Conservation (phyloP, 2,888 invertebrate genomes). For the Lithophane ornitopus region DNA sequence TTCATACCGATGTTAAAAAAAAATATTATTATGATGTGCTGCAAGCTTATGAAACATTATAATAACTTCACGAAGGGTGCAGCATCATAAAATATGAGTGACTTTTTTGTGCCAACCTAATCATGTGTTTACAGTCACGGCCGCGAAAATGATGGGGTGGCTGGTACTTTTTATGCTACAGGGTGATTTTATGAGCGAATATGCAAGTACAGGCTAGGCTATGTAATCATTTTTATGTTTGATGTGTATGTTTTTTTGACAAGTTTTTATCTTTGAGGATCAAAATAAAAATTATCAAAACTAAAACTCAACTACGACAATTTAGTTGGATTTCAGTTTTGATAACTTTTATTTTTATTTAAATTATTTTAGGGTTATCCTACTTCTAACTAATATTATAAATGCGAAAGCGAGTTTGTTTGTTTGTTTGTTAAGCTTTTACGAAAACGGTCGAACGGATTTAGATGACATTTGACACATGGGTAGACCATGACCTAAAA, state of each 20-base stretch:
- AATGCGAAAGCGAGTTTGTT: too few relatives aligned
- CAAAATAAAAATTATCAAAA: too few relatives aligned
- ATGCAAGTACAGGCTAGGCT: background rate
- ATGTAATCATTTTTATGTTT: background rate
- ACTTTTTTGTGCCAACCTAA: slow-evolving; percentile 49
- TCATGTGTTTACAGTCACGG: slow-evolving; percentile 58
- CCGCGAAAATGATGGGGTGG: slow-evolving; percentile 42
- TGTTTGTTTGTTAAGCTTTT: too few relatives aligned
- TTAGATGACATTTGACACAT: too few relatives aligned
- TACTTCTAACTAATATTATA: too few relatives aligned
- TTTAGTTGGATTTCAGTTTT: too few relatives aligned
- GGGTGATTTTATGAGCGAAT: slow-evolving; percentile 21
- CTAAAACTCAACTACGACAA: too few relatives aligned
- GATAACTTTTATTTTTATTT: too few relatives aligned
- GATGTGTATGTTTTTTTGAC: background rate
- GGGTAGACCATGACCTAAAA: too few relatives aligned
- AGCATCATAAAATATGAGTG: slow-evolving; percentile 46
- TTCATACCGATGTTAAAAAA: slow-evolving; percentile 23
- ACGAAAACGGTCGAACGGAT: too few relatives aligned
- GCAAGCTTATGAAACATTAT: slow-evolving; percentile 56
- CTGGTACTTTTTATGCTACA: slow-evolving; percentile 25
- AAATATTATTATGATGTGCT: slow-evolving; percentile 23
- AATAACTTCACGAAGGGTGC: slow-evolving; percentile 55
- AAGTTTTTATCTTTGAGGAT: background rate
- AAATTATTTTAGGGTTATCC: too few relatives aligned